These are phyloP conservation scores for Scaptodrosophila latifasciaeformis DNA, from an alignment of 2,888 invertebrate species.

Conservation along the genomic window DNA sequence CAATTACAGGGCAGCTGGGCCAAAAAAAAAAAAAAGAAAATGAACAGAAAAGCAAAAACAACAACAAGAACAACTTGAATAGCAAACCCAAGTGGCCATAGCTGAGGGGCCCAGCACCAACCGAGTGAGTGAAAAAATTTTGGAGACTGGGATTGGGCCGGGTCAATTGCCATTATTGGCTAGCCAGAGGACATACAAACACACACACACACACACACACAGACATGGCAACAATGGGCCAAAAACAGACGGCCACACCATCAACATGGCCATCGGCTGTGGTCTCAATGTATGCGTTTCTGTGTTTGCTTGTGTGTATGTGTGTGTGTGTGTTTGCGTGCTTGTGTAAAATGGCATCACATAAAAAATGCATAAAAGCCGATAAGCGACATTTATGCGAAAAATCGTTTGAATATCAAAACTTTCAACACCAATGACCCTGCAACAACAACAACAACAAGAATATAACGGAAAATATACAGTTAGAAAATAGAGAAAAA, in stretches of 20 bases:
- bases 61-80: slow-evolving; percentile 10
- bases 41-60: slow-evolving; percentile 18
- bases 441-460: too few relatives aligned
- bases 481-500: too few relatives aligned
- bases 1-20: slow-evolving; percentile 26
- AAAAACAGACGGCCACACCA: slow-evolving; percentile 3
- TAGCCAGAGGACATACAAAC: too few relatives aligned
- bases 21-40: too few relatives aligned
- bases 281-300: too few relatives aligned
- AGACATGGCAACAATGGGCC: too few relatives aligned
- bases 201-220: too few relatives aligned
- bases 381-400: slow-evolving; percentile 65
- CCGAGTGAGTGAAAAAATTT: too few relatives aligned
- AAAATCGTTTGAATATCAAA: slow-evolving; percentile 34
- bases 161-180: slow-evolving; percentile 66
- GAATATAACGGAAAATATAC: too few relatives aligned
- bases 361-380: slow-evolving; percentile 63
- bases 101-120: slow-evolving; percentile 24
- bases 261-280: neutral
- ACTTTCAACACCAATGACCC: neutral
- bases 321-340: slow-evolving; percentile 2
- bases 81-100: slow-evolving; percentile 51
- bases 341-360: slow-evolving; percentile 38
- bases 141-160: too few relatives aligned
- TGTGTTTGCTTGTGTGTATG: slow-evolving; percentile 15